phyloP scores from a whole-genome alignment of 2,888 invertebrate species.

The Epinotia nisella region DNA sequence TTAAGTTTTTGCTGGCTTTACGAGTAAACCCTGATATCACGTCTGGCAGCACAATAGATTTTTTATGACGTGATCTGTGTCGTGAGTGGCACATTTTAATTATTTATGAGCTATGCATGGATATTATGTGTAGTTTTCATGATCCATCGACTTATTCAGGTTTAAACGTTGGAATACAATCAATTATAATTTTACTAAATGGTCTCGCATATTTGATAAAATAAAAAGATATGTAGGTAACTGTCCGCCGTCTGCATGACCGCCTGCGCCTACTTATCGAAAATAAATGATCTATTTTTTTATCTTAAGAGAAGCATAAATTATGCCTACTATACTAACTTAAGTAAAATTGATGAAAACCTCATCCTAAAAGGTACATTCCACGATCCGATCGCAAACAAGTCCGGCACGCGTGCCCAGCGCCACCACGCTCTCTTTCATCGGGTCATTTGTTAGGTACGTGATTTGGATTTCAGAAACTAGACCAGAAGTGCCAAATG shows the following conservation, averaged over 20 bases:
- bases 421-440: constrained; percentile 54
- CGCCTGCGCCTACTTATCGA: neutral
- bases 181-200: neutral
- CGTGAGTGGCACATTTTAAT: constrained; percentile 36
- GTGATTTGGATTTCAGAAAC: constrained; percentile 65
- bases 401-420: constrained; percentile 52
- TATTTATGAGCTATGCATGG: constrained; percentile 31
- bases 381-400: constrained; percentile 58
- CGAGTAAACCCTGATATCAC: constrained; percentile 14
- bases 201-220: constrained; percentile 34
- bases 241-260: neutral
- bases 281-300: neutral
- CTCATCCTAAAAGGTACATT: constrained; percentile 57
- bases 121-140: constrained; percentile 34
- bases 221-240: constrained; percentile 51
- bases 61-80: constrained; percentile 26
- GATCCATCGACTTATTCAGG: constrained; percentile 23
- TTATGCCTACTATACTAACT: too few species aligned
- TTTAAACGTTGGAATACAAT: constrained; percentile 20
- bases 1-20: constrained; percentile 35
- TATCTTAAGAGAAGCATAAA: too few species aligned
- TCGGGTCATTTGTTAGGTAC: constrained; percentile 64
- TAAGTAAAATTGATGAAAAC: constrained; percentile 61
- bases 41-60: constrained; percentile 33
- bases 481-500: constrained; percentile 57